Percentiles rank a stretch among this genome's conserved stretches.
Evolutionary conservation across 1,140 invertebrate species (phyloP).

Genomic region (Papilio aristodemus): DNA sequence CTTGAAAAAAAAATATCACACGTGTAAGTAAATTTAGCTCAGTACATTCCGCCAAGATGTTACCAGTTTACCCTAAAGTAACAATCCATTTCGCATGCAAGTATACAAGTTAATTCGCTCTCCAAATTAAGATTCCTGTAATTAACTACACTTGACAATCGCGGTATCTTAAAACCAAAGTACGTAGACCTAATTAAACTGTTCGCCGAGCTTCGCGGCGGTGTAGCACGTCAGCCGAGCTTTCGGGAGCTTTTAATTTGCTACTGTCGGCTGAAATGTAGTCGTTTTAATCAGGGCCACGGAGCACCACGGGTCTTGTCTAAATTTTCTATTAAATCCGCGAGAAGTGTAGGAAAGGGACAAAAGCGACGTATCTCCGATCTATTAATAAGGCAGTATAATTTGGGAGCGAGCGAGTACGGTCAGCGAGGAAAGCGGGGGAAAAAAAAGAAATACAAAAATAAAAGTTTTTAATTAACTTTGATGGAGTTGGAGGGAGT

Average conservation of each 20-base stretch:
- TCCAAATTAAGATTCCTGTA: slow-evolving; percentile 15
- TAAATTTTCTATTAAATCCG: slow-evolving; percentile 76
- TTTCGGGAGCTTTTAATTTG: slow-evolving; percentile 70
- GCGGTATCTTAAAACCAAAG: slow-evolving; percentile 17
- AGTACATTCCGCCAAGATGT: background rate
- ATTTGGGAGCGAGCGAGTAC: slow-evolving; percentile 54
- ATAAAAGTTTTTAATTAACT: slow-evolving; percentile 46
- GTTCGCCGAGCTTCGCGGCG: slow-evolving; percentile 40
- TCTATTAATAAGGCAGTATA: slow-evolving; percentile 76
- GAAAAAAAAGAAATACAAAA: slow-evolving; percentile 35
- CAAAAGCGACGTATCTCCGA: slow-evolving; percentile 71
- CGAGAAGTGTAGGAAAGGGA: slow-evolving; percentile 55
- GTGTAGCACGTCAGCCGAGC: slow-evolving; percentile 47
- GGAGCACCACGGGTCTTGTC: slow-evolving; percentile 60
- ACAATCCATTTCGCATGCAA: background rate
- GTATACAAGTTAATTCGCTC: background rate
- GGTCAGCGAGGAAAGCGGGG: slow-evolving; percentile 49
- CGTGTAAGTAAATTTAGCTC: too few relatives aligned
- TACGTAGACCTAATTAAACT: slow-evolving; percentile 44
- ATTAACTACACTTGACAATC: slow-evolving; percentile 25
- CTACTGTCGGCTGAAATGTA: slow-evolving; percentile 55
- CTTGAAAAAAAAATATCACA: too few relatives aligned
- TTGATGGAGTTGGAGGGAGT: slow-evolving; percentile 31
- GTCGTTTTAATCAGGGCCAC: slow-evolving; percentile 66
- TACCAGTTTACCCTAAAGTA: background rate